A percentile compares a stretch with the other conserved stretches of the same genome.
phyloP scores from a whole-genome alignment of 2,888 invertebrate genomes.

The Oxystoma pomonae region DNA sequence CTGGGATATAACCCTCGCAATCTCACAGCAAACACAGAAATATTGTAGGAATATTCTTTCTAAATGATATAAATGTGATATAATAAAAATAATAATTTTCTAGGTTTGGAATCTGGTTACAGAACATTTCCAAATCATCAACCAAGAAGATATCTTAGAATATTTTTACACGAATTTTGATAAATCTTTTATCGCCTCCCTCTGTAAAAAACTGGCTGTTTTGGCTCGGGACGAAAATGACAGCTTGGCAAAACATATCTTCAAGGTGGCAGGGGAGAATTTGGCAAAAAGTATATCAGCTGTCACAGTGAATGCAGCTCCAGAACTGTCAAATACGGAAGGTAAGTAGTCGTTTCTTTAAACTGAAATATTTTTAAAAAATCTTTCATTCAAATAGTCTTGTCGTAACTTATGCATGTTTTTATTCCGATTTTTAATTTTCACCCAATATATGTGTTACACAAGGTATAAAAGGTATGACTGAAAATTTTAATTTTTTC shows the following conservation, averaged over 20 bases:
- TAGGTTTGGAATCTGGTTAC: slow-evolving; percentile 67
- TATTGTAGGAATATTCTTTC: no score
- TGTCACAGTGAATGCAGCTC: slow-evolving; percentile 57
- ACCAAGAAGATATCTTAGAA: slow-evolving; percentile 63
- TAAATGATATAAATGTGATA: no score
- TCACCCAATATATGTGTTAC: no score
- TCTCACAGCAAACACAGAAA: no score
- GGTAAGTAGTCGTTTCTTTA: slow-evolving; percentile 25
- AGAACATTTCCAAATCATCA: slow-evolving; percentile 69
- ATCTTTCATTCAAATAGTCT: no score
- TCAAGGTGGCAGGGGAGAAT: slow-evolving; percentile 62
- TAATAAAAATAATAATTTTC: no score
- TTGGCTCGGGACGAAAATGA: slow-evolving; percentile 67
- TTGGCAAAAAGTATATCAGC: slow-evolving; percentile 66
- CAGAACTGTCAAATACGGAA: slow-evolving; percentile 51
- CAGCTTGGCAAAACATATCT: slow-evolving; percentile 63
- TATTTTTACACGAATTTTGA: slow-evolving; percentile 79
- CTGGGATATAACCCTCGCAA: no score
- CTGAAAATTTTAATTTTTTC: no score
- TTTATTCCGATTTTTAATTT: no score
- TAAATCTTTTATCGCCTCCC: slow-evolving; percentile 71
- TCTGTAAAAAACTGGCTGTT: slow-evolving; percentile 68
- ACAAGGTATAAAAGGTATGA: no score
- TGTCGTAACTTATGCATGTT: no score
- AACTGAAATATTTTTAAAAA: background rate